A percentile compares a stretch with the other conserved stretches of the same genome.
Evolutionary conservation across 2,797 vertebrate genomes (phyloP).

Genomic region (Zenarchopterus dispar): DNA sequence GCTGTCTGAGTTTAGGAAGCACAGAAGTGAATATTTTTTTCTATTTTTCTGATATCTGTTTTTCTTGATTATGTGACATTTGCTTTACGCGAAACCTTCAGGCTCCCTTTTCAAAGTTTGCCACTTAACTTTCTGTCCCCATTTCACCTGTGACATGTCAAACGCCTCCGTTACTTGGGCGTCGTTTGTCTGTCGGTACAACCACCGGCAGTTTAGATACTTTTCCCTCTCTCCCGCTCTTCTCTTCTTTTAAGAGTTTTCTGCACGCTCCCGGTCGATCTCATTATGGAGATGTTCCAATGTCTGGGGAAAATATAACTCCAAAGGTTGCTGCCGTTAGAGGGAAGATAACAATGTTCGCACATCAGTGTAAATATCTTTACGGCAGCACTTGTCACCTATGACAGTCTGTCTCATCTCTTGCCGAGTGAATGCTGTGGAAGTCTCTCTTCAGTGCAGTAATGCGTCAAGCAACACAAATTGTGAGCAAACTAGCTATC

Average conservation of each 20-base stretch:
- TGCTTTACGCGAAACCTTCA: slow-evolving; percentile 43
- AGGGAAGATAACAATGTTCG: slow-evolving; percentile 44
- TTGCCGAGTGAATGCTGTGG: slow-evolving; percentile 12
- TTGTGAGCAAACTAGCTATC: slow-evolving; percentile 23
- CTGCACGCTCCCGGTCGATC: slow-evolving; percentile 53
- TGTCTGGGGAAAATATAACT: slow-evolving; percentile 46
- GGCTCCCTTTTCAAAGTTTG: slow-evolving; percentile 43
- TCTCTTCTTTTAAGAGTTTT: slow-evolving; percentile 6
- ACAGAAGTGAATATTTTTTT: not conserved
- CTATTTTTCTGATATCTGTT: slow-evolving; percentile 9
- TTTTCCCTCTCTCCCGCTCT: not conserved
- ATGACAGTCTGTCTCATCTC: slow-evolving; percentile 44
- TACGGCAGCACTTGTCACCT: slow-evolving; percentile 31
- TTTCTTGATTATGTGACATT: slow-evolving; percentile 16
- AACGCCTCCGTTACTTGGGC: slow-evolving; percentile 32
- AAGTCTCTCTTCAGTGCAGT: slow-evolving; percentile 17
- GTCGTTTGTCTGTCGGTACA: slow-evolving; percentile 26
- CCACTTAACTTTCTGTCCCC: slow-evolving; percentile 22
- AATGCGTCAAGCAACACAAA: slow-evolving; percentile 47
- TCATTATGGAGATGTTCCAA: slow-evolving; percentile 55
- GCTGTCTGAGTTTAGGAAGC: not conserved
- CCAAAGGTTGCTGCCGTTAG: slow-evolving; percentile 31
- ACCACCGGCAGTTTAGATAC: slow-evolving; percentile 9
- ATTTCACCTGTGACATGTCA: slow-evolving; percentile 41
- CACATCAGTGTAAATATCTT: slow-evolving; percentile 44